Evolutionary conservation across 2,888 invertebrate genomes (phyloP).

Genomic region (Dolomedes plantarius): DNA sequence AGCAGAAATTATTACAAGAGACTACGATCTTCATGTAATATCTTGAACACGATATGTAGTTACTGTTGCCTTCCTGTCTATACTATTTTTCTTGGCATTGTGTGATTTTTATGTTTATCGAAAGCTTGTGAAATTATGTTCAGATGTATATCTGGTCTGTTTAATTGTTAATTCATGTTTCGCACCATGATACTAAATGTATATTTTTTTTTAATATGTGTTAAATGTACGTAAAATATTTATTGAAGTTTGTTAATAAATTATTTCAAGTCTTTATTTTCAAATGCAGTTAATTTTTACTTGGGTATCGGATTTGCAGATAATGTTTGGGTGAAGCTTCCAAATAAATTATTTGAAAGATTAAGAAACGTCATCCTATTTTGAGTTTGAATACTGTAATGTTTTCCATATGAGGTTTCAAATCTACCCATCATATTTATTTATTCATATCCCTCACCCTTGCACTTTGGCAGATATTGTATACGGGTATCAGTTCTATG

Average conservation of each 20-base stretch:
- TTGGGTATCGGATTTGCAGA: too few relatives aligned
- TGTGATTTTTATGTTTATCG: not conserved
- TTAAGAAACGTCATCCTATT: too few relatives aligned
- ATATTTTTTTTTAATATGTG: not conserved
- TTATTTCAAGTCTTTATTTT: not conserved
- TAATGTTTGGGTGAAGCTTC: too few relatives aligned
- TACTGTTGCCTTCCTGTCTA: not conserved
- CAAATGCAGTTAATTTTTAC: too few relatives aligned
- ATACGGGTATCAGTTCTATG: slow-evolving; percentile 12
- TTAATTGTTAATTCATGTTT: not conserved
- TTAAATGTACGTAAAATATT: not conserved
- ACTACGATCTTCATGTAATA: not conserved
- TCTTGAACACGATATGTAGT: not conserved
- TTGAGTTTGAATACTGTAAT: too few relatives aligned
- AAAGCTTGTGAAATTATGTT: not conserved
- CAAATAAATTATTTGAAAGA: too few relatives aligned
- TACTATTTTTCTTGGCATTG: not conserved
- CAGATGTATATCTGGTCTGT: not conserved
- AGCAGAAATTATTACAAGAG: not conserved
- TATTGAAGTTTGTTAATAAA: not conserved
- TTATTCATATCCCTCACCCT: not conserved
- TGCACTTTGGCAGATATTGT: not conserved
- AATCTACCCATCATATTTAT: not conserved
- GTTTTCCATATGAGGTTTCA: too few relatives aligned
- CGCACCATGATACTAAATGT: too few relatives aligned